Evolutionary conservation across 37 sponge, comb jelly and placozoan genomes (phyloP).

Genomic region (Crambe crambe): DNA sequence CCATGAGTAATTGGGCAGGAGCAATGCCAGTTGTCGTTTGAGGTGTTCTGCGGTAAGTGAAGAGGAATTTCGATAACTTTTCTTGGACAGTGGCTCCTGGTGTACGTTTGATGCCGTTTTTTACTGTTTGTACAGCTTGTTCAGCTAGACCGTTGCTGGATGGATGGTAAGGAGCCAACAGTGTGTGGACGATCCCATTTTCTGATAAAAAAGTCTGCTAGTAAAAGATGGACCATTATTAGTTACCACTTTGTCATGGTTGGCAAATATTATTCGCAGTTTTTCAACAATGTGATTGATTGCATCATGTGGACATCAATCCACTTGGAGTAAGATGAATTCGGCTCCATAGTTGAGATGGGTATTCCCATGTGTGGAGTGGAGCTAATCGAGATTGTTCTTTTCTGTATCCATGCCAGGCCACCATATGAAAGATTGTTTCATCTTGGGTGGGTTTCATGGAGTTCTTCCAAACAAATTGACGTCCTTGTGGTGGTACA

Average conservation of each 20-base stretch:
- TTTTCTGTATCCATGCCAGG: slow-evolving; percentile 46
- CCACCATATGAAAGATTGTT: slow-evolving; percentile 49
- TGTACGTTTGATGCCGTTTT: neutral
- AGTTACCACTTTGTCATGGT: neutral
- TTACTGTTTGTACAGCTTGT: neutral
- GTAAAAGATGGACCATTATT: slow-evolving; percentile 3
- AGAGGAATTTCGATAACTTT: slow-evolving; percentile 25
- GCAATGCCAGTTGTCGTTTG: slow-evolving; percentile 38
- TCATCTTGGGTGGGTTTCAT: slow-evolving; percentile 37
- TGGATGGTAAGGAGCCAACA: neutral
- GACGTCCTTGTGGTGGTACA: slow-evolving; percentile 6
- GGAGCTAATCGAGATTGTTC: slow-evolving; percentile 3
- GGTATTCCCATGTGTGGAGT: slow-evolving; percentile 56
- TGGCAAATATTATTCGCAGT: neutral
- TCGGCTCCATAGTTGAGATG: slow-evolving; percentile 46
- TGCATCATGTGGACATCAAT: slow-evolving; percentile 11
- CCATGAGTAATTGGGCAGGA: slow-evolving; percentile 49
- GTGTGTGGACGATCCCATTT: neutral
- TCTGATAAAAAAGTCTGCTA: neutral
- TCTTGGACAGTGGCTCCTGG: slow-evolving; percentile 10
- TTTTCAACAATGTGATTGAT: neutral
- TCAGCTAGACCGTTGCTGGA: neutral
- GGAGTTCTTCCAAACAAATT: neutral
- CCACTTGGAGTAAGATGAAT: slow-evolving; percentile 16
- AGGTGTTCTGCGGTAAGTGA: slow-evolving; percentile 37